Conservation (phyloP, 2,797 vertebrate species). For the Synanceia verrucosa region DNA sequence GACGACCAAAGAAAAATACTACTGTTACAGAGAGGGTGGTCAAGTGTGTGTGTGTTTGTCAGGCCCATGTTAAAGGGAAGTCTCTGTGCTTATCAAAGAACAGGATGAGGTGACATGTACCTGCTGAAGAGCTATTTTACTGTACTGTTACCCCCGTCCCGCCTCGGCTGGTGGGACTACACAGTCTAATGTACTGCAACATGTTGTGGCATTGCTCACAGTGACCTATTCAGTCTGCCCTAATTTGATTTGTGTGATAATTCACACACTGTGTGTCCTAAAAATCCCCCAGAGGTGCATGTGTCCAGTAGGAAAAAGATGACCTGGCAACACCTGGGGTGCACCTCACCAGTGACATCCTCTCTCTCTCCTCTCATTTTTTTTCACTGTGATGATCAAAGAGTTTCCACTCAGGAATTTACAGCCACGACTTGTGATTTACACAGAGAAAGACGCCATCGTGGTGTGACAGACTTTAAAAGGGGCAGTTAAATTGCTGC, state of each 20-base stretch:
- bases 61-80: constrained; percentile 71
- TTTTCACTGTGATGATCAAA: constrained; percentile 58
- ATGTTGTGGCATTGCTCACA: not conserved
- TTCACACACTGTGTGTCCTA: constrained; percentile 1
- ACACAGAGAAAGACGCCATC: constrained; percentile 54
- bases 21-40: constrained; percentile 5
- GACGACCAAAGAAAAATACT: not conserved
- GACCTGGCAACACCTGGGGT: constrained; percentile 13
- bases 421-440: constrained; percentile 56
- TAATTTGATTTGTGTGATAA: not conserved
- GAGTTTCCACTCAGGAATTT: constrained; percentile 51
- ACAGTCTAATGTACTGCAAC: too few species aligned
- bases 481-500: constrained; percentile 28
- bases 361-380: not conserved
- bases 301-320: constrained; percentile 19
- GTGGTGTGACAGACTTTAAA: constrained; percentile 41
- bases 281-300: not conserved
- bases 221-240: not conserved
- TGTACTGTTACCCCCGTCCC: constrained; percentile 27
- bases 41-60: constrained; percentile 53
- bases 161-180: too few species aligned
- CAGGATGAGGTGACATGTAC: constrained; percentile 69
- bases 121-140: constrained; percentile 69
- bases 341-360: constrained; percentile 17
- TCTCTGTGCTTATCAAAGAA: constrained; percentile 74